Base-by-base conservation (phyloP, 2,113 vertebrate genomes). In the Papio anubis region DNA sequence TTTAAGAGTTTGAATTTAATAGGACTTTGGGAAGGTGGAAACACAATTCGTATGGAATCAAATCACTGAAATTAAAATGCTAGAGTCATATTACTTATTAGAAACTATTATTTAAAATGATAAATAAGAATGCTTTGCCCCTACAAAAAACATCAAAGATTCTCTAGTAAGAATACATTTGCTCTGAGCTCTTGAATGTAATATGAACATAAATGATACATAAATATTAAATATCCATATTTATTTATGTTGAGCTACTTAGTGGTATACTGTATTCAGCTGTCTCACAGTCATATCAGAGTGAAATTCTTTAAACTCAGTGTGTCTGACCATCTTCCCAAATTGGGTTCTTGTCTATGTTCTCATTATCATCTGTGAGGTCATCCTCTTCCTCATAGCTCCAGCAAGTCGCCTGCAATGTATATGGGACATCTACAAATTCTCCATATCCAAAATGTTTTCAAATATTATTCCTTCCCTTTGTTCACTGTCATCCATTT, bases 401-500 rank as follows among this genome's bases (percentile, higher is more conserved):
- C 12, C 20, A 43, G 2, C 11, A 75, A 50, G 66, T 11, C 40
- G 40, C 12, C 32, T 25, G 17, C 38, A 2, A 23, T 8, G 1
- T 17, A 12, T 8, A 2, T 1, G 32, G 3, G 55, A 78, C 21
- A 38, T 12, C 32, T 14, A 6, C 20, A 79, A 23, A 27, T 10
- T 32, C n/a, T 64, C 14, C 10, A 8, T 16, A 9, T 30, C 64
- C 30, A 40, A 50, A n/a, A 32, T 3, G 2, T 43, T 1, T 7
- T 8, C 38, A 38, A 9, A 1, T 8, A 55, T 35, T 40, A 3
- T 30, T 4, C 4, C 23, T 68, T n/a, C 35, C 27, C 25, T 30
- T 0, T 4, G 25, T 8, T 52, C 14, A 16, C 4, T 10, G 4
- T 27, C 64, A 30, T 25, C 35, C 2, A 25, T 50, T 50, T 1